A percentile compares a stretch with the other conserved stretches of the same genome.
These are phyloP conservation scores for Spilosoma lubricipeda DNA, from an alignment of 2,888 invertebrate species.

Conservation along the genomic window DNA sequence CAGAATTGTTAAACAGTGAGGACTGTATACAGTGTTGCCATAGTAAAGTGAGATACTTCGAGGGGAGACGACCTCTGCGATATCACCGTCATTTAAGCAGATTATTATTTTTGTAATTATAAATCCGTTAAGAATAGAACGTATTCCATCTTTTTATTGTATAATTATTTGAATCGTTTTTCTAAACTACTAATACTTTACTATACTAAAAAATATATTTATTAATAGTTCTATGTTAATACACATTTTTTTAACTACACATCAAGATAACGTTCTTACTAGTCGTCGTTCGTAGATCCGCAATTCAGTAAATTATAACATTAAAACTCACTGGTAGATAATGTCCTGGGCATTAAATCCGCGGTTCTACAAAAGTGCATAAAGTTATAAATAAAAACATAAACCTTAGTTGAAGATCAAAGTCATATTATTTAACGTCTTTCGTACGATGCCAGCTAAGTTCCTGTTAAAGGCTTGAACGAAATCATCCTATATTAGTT, in stretches of 20 bases:
- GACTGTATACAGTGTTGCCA: conserved; percentile 73
- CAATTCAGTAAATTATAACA: neutral
- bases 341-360: too few species aligned
- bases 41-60: conserved; percentile 55
- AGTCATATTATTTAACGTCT: too few species aligned
- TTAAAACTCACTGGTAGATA: too few species aligned
- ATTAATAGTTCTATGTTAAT: too few species aligned
- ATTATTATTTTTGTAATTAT: neutral
- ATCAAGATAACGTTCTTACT: neutral
- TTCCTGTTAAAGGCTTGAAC: too few species aligned
- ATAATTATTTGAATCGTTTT: neutral
- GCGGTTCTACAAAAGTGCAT: too few species aligned
- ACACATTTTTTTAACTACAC: neutral
- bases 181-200: too few species aligned
- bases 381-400: too few species aligned
- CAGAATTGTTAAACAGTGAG: conserved; percentile 57
- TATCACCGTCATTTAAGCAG: neutral
- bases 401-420: too few species aligned
- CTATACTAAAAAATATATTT: too few species aligned
- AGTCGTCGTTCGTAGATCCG: neutral
- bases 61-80: conserved; percentile 30
- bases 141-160: neutral
- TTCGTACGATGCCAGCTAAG: too few species aligned
- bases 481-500: neutral
- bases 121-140: neutral